These are phyloP conservation scores for Poeciliopsis turrubarensis DNA, from an alignment of 2,113 vertebrate species.

Conservation along the genomic window DNA sequence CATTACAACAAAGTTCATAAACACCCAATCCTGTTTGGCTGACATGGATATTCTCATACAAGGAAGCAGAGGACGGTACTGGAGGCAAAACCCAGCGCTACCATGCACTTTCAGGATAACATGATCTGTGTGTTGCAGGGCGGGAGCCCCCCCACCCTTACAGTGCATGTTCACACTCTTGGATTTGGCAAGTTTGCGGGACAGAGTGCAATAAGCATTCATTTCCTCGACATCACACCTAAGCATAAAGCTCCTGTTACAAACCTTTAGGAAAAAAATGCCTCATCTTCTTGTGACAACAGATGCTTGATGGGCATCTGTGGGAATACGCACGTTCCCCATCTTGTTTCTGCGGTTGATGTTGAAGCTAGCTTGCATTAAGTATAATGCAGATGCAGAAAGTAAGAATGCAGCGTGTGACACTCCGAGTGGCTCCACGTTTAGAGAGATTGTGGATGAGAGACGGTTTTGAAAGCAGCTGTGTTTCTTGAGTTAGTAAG, in stretches of 20 bases:
- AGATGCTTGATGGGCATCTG: conserved; percentile 9
- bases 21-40: conserved; percentile 24
- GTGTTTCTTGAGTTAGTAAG: conserved; percentile 34
- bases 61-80: conserved; percentile 41
- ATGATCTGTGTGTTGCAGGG: conserved; percentile 18
- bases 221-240: not conserved
- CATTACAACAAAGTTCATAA: conserved; percentile 13
- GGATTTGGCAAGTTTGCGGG: conserved; percentile 22
- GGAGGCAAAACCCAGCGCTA: conserved; percentile 34
- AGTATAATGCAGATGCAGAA: conserved; percentile 21
- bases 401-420: conserved; percentile 33
- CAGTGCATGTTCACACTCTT: conserved; percentile 31
- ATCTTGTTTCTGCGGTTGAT: conserved; percentile 12
- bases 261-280: conserved; percentile 1
- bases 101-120: conserved; percentile 39
- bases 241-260: conserved; percentile 31
- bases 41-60: conserved; percentile 8
- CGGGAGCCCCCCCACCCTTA: not conserved
- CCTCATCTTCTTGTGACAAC: not conserved
- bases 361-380: conserved; percentile 15
- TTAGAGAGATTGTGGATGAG: conserved; percentile 37
- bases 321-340: not conserved
- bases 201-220: conserved; percentile 12
- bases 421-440: conserved; percentile 20
- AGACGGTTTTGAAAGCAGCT: conserved; percentile 21